Evolutionary conservation across 2,113 vertebrate species (phyloP).

Genomic region (Halcyon malimbica): DNA sequence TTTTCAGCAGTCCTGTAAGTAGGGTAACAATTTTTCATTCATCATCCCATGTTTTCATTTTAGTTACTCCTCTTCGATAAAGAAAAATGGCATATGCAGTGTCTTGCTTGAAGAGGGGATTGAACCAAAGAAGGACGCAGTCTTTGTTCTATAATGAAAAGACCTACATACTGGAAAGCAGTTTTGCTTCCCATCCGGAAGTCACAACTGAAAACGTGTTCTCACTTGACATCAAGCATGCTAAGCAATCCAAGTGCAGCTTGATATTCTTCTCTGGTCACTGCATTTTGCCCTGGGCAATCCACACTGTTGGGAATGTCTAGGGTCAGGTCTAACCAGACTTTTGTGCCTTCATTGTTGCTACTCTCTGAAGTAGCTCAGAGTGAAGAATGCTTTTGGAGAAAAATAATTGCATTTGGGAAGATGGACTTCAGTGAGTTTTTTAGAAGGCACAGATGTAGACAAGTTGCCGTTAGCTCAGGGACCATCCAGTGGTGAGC

Average conservation of each 20-base stretch:
- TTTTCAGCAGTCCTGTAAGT: not conserved
- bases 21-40: not conserved
- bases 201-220: not conserved
- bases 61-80: not conserved
- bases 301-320: not conserved
- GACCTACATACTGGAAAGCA: not conserved
- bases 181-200: not conserved
- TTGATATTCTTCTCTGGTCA: not conserved
- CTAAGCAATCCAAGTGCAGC: not conserved
- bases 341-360: not conserved
- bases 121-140: not conserved
- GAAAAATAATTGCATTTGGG: too few species aligned
- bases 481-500: not conserved
- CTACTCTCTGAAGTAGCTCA: too few species aligned
- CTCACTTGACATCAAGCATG: not conserved
- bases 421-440: too few species aligned
- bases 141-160: not conserved
- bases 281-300: not conserved
- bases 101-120: not conserved
- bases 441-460: too few species aligned
- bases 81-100: not conserved
- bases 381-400: too few species aligned
- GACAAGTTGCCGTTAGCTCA: not conserved
- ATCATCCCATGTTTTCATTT: not conserved
- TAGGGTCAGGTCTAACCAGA: not conserved